Conservation (phyloP, 2,797 vertebrate genomes). For the Gila robusta region DNA sequence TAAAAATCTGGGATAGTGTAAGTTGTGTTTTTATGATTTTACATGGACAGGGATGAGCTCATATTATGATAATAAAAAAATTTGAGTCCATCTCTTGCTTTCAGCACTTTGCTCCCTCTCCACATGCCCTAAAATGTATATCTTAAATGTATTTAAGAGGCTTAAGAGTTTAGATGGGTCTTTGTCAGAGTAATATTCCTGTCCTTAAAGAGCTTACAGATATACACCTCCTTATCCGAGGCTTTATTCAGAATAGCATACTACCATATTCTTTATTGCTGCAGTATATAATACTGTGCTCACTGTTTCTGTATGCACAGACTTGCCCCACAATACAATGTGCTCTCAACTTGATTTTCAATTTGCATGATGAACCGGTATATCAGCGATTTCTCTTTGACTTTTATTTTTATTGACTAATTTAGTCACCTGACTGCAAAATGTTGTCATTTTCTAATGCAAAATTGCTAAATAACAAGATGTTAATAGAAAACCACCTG, state of each 20-base stretch:
- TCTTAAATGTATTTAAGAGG: slow-evolving; percentile 6
- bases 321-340: background rate
- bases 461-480: background rate
- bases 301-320: background rate
- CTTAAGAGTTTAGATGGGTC: background rate
- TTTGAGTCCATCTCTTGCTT: background rate
- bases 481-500: background rate
- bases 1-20: background rate
- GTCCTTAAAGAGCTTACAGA: slow-evolving; percentile 7
- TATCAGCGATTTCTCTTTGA: background rate
- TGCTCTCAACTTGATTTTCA: background rate
- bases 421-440: background rate
- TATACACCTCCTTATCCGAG: background rate
- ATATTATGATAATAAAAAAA: background rate
- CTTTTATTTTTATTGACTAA: background rate
- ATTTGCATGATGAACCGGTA: background rate
- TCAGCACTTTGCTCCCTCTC: background rate
- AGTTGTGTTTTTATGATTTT: background rate
- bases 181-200: slow-evolving; percentile 12
- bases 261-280: background rate
- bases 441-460: background rate
- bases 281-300: slow-evolving; percentile 6
- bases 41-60: slow-evolving; percentile 15
- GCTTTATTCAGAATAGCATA: background rate
- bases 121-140: background rate